Percentiles rank a stretch among this genome's conserved stretches.
Evolutionary conservation across 2,797 vertebrate species (phyloP).

Genomic region (Enteromius thamalakanensis): DNA sequence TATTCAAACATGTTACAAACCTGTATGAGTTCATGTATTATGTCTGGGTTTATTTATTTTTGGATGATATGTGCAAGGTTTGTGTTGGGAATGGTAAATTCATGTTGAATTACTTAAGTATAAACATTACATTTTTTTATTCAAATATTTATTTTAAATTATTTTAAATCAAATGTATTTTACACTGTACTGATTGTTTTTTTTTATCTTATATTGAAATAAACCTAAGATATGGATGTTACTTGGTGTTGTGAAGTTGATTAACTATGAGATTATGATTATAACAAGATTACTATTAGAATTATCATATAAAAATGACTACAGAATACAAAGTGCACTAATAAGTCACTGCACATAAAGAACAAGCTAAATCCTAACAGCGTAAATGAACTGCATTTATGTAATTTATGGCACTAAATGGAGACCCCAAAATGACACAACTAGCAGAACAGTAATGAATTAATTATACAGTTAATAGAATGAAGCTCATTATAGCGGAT

Average conservation of each 20-base stretch:
- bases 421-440: neutral
- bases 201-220: neutral
- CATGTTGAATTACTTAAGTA: neutral
- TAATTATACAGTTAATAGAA: neutral
- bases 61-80: neutral
- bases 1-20: neutral
- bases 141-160: neutral
- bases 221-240: neutral
- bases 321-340: neutral
- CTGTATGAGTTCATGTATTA: neutral
- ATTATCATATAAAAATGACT: neutral
- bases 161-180: neutral
- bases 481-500: neutral
- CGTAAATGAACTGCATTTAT: neutral
- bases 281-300: neutral
- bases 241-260: neutral
- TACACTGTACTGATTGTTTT: neutral
- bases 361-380: neutral
- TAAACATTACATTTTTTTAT: neutral
- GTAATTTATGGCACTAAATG: neutral
- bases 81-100: neutral
- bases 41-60: neutral
- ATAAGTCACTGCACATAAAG: neutral
- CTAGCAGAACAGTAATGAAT: neutral
- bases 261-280: neutral